phyloP scores from a whole-genome alignment of 2,113 vertebrate genomes.

The Pedionomus torquatus region DNA sequence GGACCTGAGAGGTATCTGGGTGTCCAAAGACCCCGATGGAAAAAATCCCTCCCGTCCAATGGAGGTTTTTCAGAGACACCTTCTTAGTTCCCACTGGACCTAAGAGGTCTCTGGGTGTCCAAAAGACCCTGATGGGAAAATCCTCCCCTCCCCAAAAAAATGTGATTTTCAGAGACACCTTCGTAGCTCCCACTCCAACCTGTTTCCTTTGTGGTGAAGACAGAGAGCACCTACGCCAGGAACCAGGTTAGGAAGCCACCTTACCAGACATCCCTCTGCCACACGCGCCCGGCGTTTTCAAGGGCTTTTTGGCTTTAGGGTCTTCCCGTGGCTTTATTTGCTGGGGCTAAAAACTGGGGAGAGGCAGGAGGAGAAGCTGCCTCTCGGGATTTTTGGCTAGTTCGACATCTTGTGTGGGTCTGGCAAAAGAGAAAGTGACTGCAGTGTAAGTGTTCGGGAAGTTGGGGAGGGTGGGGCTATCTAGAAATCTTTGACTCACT shows the following conservation, averaged over 20 bases:
- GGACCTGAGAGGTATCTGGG: not conserved
- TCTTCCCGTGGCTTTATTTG: too few relatives aligned
- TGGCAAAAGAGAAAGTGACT: conserved; percentile 55
- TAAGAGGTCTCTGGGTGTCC: not conserved
- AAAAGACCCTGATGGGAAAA: not conserved
- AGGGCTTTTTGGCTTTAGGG: not conserved
- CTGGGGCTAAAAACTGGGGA: not conserved
- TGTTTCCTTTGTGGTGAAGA: not conserved
- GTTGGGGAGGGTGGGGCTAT: conserved; percentile 75
- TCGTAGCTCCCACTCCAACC: not conserved
- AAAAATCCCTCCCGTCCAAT: too few relatives aligned
- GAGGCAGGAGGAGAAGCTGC: conserved; percentile 3
- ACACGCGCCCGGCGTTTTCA: not conserved
- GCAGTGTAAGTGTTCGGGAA: conserved; percentile 67
- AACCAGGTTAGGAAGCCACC: not conserved
- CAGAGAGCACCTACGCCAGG: not conserved
- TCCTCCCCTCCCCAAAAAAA: rapidly evolving
- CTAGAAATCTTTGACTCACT: conserved; percentile 76
- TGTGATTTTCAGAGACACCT: not conserved
- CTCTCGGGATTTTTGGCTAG: conserved; percentile 41
- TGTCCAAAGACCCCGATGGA: not conserved
- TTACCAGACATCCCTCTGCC: not conserved
- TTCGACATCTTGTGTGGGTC: conserved; percentile 57
- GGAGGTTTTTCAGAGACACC: not conserved
- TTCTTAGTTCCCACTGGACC: not conserved